Evolutionary conservation across 1,140 invertebrate species (phyloP).

Genomic region (Hylaeus volcanicus): DNA sequence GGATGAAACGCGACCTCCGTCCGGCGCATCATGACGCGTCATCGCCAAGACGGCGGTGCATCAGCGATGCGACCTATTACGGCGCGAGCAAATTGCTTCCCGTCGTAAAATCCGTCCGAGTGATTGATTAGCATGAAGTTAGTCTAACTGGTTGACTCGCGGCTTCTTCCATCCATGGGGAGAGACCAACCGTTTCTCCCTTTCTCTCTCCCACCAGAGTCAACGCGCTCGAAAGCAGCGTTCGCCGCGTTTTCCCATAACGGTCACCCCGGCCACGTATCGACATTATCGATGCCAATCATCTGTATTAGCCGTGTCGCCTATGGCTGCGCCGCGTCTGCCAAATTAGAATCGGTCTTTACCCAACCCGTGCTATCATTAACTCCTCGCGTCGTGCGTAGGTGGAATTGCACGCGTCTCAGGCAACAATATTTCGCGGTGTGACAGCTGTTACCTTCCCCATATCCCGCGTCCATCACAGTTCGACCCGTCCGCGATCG

Average conservation of each 20-base stretch:
- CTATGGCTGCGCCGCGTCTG: not conserved
- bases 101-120: constrained; percentile 69
- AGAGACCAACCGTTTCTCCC: not conserved
- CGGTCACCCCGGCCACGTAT: constrained; percentile 6
- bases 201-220: not conserved
- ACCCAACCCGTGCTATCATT: not conserved
- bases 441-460: no score
- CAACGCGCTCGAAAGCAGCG: constrained; percentile 7
- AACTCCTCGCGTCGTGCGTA: not conserved
- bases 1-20: constrained; percentile 21
- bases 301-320: constrained; percentile 20
- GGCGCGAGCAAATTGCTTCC: constrained; percentile 68
- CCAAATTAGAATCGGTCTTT: constrained; percentile 41
- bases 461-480: no score
- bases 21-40: constrained; percentile 50
- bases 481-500: no score
- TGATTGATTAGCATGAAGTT: constrained; percentile 73
- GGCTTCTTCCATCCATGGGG: constrained; percentile 20
- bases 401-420: constrained; percentile 2
- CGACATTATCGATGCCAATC: constrained; percentile 39
- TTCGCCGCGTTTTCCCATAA: constrained; percentile 32
- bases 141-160: constrained; percentile 47
- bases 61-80: constrained; percentile 68
- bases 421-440: constrained; percentile 21
- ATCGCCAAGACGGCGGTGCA: constrained; percentile 62